Base-by-base conservation (phyloP, 2,113 vertebrate genomes). In the Sphaerodactylus townsendi region DNA sequence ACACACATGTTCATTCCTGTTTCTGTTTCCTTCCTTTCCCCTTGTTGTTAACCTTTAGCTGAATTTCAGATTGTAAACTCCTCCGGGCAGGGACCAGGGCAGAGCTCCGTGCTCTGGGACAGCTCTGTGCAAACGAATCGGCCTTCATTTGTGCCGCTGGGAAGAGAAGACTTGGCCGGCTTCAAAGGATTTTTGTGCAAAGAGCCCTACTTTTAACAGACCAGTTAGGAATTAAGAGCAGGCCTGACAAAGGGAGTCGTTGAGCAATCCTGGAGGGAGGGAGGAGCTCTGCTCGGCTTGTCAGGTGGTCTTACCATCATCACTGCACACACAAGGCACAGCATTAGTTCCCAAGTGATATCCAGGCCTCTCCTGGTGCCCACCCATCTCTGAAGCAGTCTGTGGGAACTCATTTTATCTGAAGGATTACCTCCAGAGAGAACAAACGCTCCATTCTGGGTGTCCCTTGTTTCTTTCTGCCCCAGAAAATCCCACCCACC, bases 381-480 rank as follows among this genome's bases (percentile, higher is more conserved):
- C 39, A 17, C 37, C 25, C 59, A 14, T 39, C 37, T 11, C 56
- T 19, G 35, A 39, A 64, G 37, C 23, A n/a, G 33, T 65, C 77
- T 79, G 62, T 79, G 77, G 77, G 77, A 79, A 79, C 77, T 79
- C 28, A 46, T 66, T 66, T 79, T 62, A n/a, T 14, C 37, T 17
- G 15, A 46, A 66, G 77, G 77, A 79, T 79, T 79, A 79, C 77
- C 59, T 70, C 79, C 21, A 2, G 48, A 33, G 79, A 70, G 48
- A 81, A 70, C 46, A 81, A 70, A 13, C 14, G 46, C 25, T 56
- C 33, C 79, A 56, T 81, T 81, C 65, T 81, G 25, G 37, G n/a
- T 6, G 28, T 25, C 79, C 46, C 48, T 64, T 28, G 15, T 81
- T 70, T 70, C 33, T 69, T 81, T 53, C 33, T 80, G 33, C 25